These are phyloP conservation scores for Adrianichthys oophorus DNA, from an alignment of 2,797 vertebrate species.

Conservation along the genomic window DNA sequence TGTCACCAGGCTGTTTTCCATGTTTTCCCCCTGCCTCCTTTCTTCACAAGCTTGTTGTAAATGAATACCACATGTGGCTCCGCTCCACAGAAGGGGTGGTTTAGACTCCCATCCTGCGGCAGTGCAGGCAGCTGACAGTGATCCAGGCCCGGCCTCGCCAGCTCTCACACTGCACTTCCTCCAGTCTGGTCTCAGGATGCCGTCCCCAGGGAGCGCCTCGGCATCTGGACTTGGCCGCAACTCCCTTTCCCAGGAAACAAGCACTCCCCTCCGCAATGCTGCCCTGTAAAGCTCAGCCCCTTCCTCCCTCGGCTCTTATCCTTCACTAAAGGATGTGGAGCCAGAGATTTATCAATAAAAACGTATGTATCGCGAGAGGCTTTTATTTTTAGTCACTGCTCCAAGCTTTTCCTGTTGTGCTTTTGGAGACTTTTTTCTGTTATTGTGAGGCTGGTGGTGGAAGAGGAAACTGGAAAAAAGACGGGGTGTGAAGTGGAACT, in stretches of 20 bases:
- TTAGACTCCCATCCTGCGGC: slow-evolving; percentile 66
- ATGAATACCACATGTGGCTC: slow-evolving; percentile 79
- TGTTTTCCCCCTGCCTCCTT: slow-evolving; percentile 44
- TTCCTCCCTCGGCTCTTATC: slow-evolving; percentile 29
- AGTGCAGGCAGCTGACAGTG: slow-evolving; percentile 72
- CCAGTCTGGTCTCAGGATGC: slow-evolving; percentile 75
- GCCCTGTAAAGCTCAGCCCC: slow-evolving; percentile 58
- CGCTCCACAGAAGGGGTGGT: slow-evolving; percentile 69
- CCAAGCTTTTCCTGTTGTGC: neutral
- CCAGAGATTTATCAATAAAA: slow-evolving; percentile 36
- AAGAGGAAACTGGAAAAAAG: neutral
- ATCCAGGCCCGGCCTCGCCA: slow-evolving; percentile 70
- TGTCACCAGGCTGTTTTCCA: slow-evolving; percentile 81
- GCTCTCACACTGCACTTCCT: slow-evolving; percentile 83
- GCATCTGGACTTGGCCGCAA: slow-evolving; percentile 90
- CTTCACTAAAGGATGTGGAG: slow-evolving; percentile 38
- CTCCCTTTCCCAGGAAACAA: slow-evolving; percentile 92
- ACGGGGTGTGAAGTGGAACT: neutral
- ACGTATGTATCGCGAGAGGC: slow-evolving; percentile 9
- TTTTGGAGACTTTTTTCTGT: neutral
- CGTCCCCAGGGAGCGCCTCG: slow-evolving; percentile 81
- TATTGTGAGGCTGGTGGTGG: too few species aligned
- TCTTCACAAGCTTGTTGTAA: slow-evolving; percentile 77
- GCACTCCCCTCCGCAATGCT: slow-evolving; percentile 77
- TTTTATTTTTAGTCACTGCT: slow-evolving; percentile 6